A percentile compares a stretch with the other conserved stretches of the same genome.
Evolutionary conservation across 1,140 invertebrate species (phyloP).

Genomic region (Diorhabda elongata): DNA sequence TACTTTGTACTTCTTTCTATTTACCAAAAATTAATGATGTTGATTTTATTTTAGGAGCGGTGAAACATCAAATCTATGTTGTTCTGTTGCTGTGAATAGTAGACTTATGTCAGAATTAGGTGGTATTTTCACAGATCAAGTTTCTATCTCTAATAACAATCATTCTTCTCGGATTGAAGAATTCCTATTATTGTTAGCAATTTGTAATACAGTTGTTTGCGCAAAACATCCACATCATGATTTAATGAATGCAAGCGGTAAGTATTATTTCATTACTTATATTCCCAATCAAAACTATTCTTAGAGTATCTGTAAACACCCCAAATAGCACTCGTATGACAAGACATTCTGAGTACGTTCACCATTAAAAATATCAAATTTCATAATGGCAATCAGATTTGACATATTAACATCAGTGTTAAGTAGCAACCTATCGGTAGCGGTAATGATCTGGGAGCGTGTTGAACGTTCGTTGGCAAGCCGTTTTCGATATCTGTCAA

Average conservation of each 20-base stretch:
- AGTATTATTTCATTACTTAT: conserved; percentile 3
- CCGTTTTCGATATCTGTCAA: too few species aligned
- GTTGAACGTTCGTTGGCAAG: too few species aligned
- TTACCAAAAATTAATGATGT: background rate
- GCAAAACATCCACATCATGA: conserved; percentile 85
- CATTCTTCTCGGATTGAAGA: conserved; percentile 66
- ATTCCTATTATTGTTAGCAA: conserved; percentile 85
- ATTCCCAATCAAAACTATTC: too few species aligned
- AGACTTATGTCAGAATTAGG: conserved; percentile 65
- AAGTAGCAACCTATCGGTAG: too few species aligned
- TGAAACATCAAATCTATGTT: conserved; percentile 26
- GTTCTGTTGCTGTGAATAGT: conserved; percentile 58
- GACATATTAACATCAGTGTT: too few species aligned
- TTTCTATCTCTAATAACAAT: conserved; percentile 31
- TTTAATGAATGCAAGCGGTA: conserved; percentile 76
- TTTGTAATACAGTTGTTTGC: conserved; percentile 96
- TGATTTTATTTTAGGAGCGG: conserved; percentile 10
- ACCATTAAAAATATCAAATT: too few species aligned
- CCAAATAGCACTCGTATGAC: too few species aligned
- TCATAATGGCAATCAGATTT: too few species aligned
- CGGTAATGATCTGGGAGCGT: too few species aligned
- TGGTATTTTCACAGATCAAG: conserved; percentile 35
- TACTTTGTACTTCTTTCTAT: background rate
- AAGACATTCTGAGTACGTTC: too few species aligned
- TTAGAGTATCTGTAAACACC: too few species aligned